These are phyloP conservation scores for Drosophila tropicalis DNA, from an alignment of 1,140 invertebrate genomes.

Conservation along the genomic window DNA sequence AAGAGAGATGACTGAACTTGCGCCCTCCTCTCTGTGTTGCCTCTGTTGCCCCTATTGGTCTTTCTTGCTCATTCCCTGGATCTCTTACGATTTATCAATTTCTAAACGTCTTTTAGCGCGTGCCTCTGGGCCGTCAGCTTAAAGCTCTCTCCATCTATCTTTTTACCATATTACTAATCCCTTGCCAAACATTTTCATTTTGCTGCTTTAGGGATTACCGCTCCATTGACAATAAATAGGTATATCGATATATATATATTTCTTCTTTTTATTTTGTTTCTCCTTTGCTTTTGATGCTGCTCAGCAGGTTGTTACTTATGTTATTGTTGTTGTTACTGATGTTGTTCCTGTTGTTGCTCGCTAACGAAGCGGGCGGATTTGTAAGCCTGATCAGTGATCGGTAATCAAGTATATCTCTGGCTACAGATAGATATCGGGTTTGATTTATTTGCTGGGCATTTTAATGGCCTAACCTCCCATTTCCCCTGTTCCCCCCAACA, in stretches of 20 bases:
- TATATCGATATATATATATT: constrained; percentile 6
- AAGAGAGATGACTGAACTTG: constrained; percentile 22
- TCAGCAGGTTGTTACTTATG: constrained; percentile 42
- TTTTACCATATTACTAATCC: constrained; percentile 52
- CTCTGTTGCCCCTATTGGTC: neutral
- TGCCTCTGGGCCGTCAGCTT: constrained; percentile 69
- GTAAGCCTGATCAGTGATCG: constrained; percentile 42
- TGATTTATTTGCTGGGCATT: constrained; percentile 72
- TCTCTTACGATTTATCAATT: constrained; percentile 52
- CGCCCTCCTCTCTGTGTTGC: constrained; percentile 10
- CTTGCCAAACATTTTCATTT: constrained; percentile 69
- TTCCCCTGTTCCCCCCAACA: neutral
- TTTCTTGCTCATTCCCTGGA: constrained; percentile 8
- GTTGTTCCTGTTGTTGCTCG: constrained; percentile 28
- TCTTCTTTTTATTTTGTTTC: neutral
- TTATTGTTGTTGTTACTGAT: constrained; percentile 5
- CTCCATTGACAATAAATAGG: constrained; percentile 45
- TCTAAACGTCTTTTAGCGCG: constrained; percentile 76
- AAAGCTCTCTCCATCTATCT: constrained; percentile 39
- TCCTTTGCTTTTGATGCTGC: constrained; percentile 21
- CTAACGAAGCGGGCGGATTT: constrained; percentile 77
- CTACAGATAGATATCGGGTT: constrained; percentile 44
- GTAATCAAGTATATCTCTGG: constrained; percentile 69
- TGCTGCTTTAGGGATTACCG: constrained; percentile 45
- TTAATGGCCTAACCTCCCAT: constrained; percentile 49